These are phyloP conservation scores for Rachycentron canadum DNA, from an alignment of 2,797 vertebrate genomes.

Conservation along the genomic window DNA sequence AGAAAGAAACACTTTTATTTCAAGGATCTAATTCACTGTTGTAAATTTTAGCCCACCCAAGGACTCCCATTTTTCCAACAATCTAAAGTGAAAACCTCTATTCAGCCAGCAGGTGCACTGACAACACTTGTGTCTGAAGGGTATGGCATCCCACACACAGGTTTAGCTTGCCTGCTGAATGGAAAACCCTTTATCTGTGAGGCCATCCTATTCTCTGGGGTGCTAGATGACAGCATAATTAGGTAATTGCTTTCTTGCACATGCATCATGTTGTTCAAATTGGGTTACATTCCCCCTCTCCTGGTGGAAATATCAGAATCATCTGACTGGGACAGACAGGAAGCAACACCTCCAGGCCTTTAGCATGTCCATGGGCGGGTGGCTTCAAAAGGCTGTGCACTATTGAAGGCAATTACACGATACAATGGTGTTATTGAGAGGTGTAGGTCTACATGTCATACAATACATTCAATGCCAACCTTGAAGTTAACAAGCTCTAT, in stretches of 20 bases:
- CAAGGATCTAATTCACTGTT: neutral
- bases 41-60: neutral
- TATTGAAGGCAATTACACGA: slow-evolving; percentile 66
- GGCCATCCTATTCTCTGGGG: slow-evolving; percentile 76
- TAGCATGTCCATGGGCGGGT: slow-evolving; percentile 55
- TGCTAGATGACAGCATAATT: slow-evolving; percentile 86
- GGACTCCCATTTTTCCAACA: slow-evolving; percentile 42
- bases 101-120: slow-evolving; percentile 74
- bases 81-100: slow-evolving; percentile 36
- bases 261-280: slow-evolving; percentile 84
- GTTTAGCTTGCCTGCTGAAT: slow-evolving; percentile 68
- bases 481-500: slow-evolving; percentile 20
- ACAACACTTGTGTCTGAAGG: slow-evolving; percentile 63
- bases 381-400: slow-evolving; percentile 55
- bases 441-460: slow-evolving; percentile 34
- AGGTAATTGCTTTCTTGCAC: slow-evolving; percentile 86
- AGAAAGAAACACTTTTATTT: slow-evolving; percentile 11
- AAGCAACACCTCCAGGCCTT: slow-evolving; percentile 74
- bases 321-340: slow-evolving; percentile 74
- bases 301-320: slow-evolving; percentile 77
- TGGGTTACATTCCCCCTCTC: slow-evolving; percentile 80
- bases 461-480: slow-evolving; percentile 27
- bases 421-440: slow-evolving; percentile 56
- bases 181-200: slow-evolving; percentile 75
- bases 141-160: slow-evolving; percentile 59